phyloP scores from a whole-genome alignment of 2,888 invertebrate genomes.

The Lycocerus yunnanus region DNA sequence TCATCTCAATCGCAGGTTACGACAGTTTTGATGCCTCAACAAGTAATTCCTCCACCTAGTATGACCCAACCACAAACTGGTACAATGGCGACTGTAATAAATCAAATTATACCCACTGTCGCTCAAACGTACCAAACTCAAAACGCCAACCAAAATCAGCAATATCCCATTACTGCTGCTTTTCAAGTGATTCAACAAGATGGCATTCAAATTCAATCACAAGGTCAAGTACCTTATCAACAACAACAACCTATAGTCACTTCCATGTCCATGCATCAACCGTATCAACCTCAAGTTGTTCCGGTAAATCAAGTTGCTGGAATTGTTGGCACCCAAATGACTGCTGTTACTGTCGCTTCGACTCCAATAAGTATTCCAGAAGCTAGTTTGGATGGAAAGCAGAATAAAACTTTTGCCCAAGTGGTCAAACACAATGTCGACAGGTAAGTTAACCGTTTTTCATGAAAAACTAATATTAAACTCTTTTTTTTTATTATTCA shows the following conservation, averaged over 20 bases:
- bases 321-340: background rate
- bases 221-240: background rate
- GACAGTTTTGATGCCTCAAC: background rate
- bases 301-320: slow-evolving; percentile 10
- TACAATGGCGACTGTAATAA: background rate
- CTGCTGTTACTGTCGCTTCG: slow-evolving; percentile 6
- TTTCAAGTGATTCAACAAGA: slow-evolving; percentile 7
- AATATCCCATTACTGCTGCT: slow-evolving; percentile 4
- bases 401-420: slow-evolving; percentile 4
- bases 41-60: slow-evolving; percentile 2
- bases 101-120: background rate
- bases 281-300: slow-evolving; percentile 12
- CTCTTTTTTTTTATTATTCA: background rate
- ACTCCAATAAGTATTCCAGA: slow-evolving; percentile 7
- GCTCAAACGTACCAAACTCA: background rate
- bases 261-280: slow-evolving; percentile 14
- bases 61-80: slow-evolving; percentile 6
- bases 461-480: background rate
- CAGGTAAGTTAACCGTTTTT: background rate
- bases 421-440: slow-evolving; percentile 10
- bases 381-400: background rate
- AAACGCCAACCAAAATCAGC: background rate
- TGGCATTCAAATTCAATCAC: background rate
- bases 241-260: slow-evolving; percentile 8
- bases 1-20: slow-evolving; percentile 11